Conservation (phyloP, 2,113 vertebrate genomes). For the Corvus moneduloides region DNA sequence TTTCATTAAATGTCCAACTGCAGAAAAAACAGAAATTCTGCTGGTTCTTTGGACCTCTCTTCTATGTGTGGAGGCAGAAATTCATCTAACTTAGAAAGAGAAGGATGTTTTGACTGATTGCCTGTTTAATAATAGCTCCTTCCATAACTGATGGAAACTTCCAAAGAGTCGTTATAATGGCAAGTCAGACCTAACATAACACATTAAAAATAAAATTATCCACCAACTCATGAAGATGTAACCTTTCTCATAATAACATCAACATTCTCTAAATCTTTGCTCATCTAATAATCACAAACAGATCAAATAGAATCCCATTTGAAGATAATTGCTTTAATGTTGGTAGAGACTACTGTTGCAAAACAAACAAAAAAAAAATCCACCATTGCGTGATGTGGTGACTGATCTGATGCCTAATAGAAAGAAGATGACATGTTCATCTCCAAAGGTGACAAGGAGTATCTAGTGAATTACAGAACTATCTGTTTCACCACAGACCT, state of each 20-base stretch:
- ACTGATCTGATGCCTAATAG: not conserved
- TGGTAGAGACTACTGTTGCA: not conserved
- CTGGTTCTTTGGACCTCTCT: not conserved
- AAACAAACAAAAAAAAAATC: not conserved
- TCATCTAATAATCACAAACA: not conserved
- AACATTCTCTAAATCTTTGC: not conserved
- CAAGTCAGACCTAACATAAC: not conserved
- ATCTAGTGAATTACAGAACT: not conserved
- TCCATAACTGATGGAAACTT: not conserved
- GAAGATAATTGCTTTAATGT: not conserved
- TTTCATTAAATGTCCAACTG: not conserved
- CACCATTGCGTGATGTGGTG: not conserved
- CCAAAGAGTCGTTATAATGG: not conserved
- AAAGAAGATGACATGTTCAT: not conserved
- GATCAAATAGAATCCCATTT: not conserved
- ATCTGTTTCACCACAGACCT: not conserved
- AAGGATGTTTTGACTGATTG: not conserved
- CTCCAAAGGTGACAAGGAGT: not conserved
- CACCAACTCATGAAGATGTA: not conserved
- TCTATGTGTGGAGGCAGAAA: not conserved
- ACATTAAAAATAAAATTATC: not conserved
- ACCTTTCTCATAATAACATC: not conserved
- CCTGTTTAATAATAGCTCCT: not conserved
- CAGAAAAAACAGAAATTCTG: not conserved
- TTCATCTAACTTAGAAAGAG: not conserved